Conservation (phyloP, 2,797 vertebrate genomes). For the Galaxias olidus region DNA sequence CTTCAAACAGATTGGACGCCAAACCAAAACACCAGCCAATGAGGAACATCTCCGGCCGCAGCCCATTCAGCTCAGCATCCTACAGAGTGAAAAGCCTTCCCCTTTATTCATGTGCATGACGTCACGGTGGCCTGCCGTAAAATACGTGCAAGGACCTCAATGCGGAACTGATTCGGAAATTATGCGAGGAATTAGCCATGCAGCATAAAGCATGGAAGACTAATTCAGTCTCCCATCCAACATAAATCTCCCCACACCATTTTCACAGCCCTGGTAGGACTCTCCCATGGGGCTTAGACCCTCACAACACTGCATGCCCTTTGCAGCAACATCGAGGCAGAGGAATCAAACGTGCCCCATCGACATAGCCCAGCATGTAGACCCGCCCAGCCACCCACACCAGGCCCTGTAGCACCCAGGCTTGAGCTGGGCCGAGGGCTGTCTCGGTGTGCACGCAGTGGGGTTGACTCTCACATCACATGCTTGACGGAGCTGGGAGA, state of each 20-base stretch:
- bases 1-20: too few species aligned
- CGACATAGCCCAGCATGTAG: too few species aligned
- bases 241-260: slow-evolving; percentile 9
- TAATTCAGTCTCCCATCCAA: slow-evolving; percentile 7
- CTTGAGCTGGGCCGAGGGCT: slow-evolving; percentile 36
- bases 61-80: too few species aligned
- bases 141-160: slow-evolving; percentile 4
- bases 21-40: too few species aligned
- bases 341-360: too few species aligned
- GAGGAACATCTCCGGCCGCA: too few species aligned
- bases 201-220: slow-evolving; percentile 22
- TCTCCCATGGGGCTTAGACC: slow-evolving; percentile 1
- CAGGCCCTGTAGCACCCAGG: background rate
- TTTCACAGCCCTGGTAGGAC: slow-evolving; percentile 2
- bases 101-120: too few species aligned
- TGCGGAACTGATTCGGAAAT: slow-evolving; percentile 12
- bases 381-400: background rate
- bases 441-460: slow-evolving; percentile 58
- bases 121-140: slow-evolving; percentile 1
- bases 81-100: too few species aligned
- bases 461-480: slow-evolving; percentile 13
- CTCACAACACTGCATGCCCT: background rate
- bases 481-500: slow-evolving; percentile 26
- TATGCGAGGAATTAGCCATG: slow-evolving; percentile 13
- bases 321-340: too few species aligned